A percentile compares a stretch with the other conserved stretches of the same genome.
phyloP scores from a whole-genome alignment of 2,888 invertebrate species.

The Zonitis immaculata region DNA sequence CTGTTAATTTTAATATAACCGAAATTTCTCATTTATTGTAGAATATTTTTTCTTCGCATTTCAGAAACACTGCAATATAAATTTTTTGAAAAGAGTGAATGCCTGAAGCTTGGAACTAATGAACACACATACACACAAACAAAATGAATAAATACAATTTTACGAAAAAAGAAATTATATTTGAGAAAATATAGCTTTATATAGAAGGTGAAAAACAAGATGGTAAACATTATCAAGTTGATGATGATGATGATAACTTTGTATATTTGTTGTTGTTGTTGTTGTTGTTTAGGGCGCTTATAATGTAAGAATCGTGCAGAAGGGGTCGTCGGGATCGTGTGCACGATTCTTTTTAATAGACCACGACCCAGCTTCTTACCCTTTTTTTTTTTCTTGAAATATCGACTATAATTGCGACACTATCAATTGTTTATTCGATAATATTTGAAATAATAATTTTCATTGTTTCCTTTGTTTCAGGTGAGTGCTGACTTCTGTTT shows the following conservation, averaged over 20 bases:
- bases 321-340: conserved; percentile 22
- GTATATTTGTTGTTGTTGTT: conserved; percentile 15
- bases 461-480: conserved; percentile 17
- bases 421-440: no score
- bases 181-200: no score
- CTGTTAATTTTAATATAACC: no score
- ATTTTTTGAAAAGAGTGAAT: conserved; percentile 5
- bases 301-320: conserved; percentile 25
- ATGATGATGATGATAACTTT: background rate
- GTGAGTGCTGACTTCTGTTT: conserved; percentile 6
- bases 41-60: background rate
- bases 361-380: conserved; percentile 23
- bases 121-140: conserved; percentile 4
- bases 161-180: background rate
- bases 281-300: conserved; percentile 15
- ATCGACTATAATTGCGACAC: conserved; percentile 23
- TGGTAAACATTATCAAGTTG: background rate
- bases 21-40: no score
- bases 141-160: background rate
- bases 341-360: conserved; percentile 25
- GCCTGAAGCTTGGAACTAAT: conserved; percentile 21
- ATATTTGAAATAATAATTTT: background rate
- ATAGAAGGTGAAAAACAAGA: background rate
- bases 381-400: conserved; percentile 21
- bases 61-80: conserved; percentile 8